Evolutionary conservation across 2,888 invertebrate species (phyloP), one percentile per base, ranked within the genome.

Genomic region (Mimachlamys varia): DNA sequence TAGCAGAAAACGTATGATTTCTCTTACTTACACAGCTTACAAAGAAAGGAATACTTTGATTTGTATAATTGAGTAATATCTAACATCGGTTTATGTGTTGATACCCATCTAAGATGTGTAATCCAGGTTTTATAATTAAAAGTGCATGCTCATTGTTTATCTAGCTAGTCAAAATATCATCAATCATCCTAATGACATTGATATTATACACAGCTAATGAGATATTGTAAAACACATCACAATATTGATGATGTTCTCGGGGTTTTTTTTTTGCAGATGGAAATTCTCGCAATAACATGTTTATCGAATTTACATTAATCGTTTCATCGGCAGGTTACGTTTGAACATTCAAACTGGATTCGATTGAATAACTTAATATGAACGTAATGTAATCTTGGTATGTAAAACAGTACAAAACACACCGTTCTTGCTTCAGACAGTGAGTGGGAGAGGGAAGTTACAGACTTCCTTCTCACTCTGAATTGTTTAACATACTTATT

Each of bases 11-110:
- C 62, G 62, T 22, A 62, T n/a, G 33, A 33, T 76, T 76, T 76
- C 15, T 27, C 33, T 76, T 22, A 76, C 76, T 76, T 76, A 44
- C 1, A 33, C 27, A 12, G 12, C 33, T 27, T 12, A 12, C 76
- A 76, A 76, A 76, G 76, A 33, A 76, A 76, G 27, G 17, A 76
- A 76, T 76, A 15, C 76, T 76, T 76, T 76, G 76, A 76, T 76
- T 76, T 76, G 76, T 33, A 76, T 33, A 33, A 76, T 33, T 76
- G 33, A 27, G 27, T 76, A 76, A 76, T 76, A 33, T 33, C 27
- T 15, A 33, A 33, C 76, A 76, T 76, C 33, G 22, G 33, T 76
- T 0, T 33, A 76, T 76, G 76, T 76, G 76, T 76, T 76, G 76
- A 33, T 33, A 33, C 33, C 76, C 19, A 12, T 13, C 10, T 76